Evolutionary conservation across 92 coral and sea anemone genomes (phyloP), one percentile per base, ranked within the genome.

Genomic region (Porites cylindrica): DNA sequence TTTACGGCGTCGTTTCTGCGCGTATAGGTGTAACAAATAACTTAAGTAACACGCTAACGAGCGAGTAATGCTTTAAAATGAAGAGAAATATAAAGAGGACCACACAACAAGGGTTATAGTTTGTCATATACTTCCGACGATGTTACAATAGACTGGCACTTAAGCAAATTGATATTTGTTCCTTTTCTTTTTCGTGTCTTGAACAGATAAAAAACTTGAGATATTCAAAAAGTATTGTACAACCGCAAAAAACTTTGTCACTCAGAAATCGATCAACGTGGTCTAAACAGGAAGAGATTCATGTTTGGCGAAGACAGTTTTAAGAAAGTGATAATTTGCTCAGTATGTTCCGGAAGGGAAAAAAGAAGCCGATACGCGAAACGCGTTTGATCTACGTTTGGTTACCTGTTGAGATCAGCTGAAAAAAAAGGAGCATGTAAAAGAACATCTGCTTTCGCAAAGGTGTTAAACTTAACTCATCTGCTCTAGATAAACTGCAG

Each of bases 101-200:
- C 38, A 61, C 38, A 62, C 56, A 17, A 0, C 29, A 16, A 9
- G 83, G 18, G 21, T 18, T 64, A 47, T 29, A 53, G n/a, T 21
- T 51, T 79, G 67, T 29, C 85, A 20, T 29, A 10, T 52, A 58
- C 69, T 82, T 82, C 78, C 59, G 86, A 82, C 69, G 19, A 70
- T 18, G 73, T 26, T 14, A 80, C 47, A 43, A 58, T 62, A 21
- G 63, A 29, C 70, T 16, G 51, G 23, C 8, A 66, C 21, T 14
- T 60, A 61, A 61, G 60, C 69, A 61, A 59, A 77, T 38, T 38
- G 4, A 38, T 38, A 38, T 61, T 78, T 64, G 70, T 64, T 78
- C 51, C 17, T 38, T 26, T 61, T 16, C 10, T 14, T 67, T 6
- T 8, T 11, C 21, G 32, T 11, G 10, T 56, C 11, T 14, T 10